phyloP scores from a whole-genome alignment of 1,140 invertebrate species.

The Euura lappo region DNA sequence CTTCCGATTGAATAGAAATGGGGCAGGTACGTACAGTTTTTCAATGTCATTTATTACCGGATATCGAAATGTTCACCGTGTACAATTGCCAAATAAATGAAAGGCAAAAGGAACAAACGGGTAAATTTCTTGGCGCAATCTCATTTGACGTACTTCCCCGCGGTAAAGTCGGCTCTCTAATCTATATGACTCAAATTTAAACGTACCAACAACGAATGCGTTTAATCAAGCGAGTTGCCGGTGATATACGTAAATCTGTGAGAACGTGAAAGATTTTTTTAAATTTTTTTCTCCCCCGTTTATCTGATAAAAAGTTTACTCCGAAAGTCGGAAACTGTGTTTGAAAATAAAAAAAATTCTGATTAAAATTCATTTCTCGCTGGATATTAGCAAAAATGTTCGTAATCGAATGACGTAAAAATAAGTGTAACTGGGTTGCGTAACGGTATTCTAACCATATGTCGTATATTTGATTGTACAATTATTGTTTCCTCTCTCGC shows the following conservation, averaged over 20 bases:
- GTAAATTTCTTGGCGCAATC: not conserved
- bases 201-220: not conserved
- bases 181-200: conserved; percentile 7
- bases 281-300: too few relatives aligned
- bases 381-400: too few relatives aligned
- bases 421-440: not conserved
- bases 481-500: not conserved
- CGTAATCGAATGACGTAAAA: not conserved
- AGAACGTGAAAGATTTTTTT: not conserved
- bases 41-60: too few relatives aligned
- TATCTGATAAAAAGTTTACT: too few relatives aligned
- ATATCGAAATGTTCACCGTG: too few relatives aligned
- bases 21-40: too few relatives aligned
- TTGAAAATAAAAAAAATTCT: too few relatives aligned
- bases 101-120: too few relatives aligned
- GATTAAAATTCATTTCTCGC: too few relatives aligned
- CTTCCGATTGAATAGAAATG: too few relatives aligned
- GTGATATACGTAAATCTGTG: not conserved
- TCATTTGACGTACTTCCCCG: not conserved
- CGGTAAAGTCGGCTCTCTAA: not conserved
- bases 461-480: not conserved
- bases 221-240: not conserved
- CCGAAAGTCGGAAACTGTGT: too few relatives aligned
- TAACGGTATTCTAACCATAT: not conserved
- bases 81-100: too few relatives aligned